Conservation (phyloP, 2,797 vertebrate genomes). For the Pangasius larnaudii region DNA sequence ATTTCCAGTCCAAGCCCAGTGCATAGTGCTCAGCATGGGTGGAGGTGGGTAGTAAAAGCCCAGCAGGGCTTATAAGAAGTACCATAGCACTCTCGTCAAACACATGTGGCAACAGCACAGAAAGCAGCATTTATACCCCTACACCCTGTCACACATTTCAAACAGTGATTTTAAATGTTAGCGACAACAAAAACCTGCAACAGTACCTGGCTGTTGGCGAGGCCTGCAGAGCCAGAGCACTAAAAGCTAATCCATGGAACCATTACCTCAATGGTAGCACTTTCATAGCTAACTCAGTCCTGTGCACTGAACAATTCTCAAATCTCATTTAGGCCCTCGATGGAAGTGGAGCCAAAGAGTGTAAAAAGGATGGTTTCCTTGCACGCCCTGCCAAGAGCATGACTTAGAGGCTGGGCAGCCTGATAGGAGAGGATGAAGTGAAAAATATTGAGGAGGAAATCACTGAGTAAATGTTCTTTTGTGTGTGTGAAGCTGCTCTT, state of each 20-base stretch:
- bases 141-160: slow-evolving; percentile 19
- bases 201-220: slow-evolving; percentile 57
- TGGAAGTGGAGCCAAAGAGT: slow-evolving; percentile 63
- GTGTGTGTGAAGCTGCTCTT: slow-evolving; percentile 21
- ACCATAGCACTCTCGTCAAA: slow-evolving; percentile 15
- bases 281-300: slow-evolving; percentile 64
- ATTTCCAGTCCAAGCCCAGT: slow-evolving; percentile 26
- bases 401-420: slow-evolving; percentile 69
- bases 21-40: slow-evolving; percentile 5
- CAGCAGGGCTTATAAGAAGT: slow-evolving; percentile 13
- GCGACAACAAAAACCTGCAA: slow-evolving; percentile 50
- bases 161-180: slow-evolving; percentile 32
- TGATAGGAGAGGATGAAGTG: slow-evolving; percentile 40
- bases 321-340: slow-evolving; percentile 61
- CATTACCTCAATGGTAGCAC: slow-evolving; percentile 74
- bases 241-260: slow-evolving; percentile 68
- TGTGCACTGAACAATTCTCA: slow-evolving; percentile 69
- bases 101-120: slow-evolving; percentile 9
- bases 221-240: slow-evolving; percentile 55
- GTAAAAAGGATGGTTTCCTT: slow-evolving; percentile 63
- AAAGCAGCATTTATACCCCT: slow-evolving; percentile 25
- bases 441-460: slow-evolving; percentile 61
- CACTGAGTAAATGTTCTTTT: slow-evolving; percentile 49
- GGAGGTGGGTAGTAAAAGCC: slow-evolving; percentile 20
- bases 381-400: slow-evolving; percentile 70